Evolutionary conservation across 2,113 vertebrate species (phyloP).

Genomic region (Petrocephalus zakoni): DNA sequence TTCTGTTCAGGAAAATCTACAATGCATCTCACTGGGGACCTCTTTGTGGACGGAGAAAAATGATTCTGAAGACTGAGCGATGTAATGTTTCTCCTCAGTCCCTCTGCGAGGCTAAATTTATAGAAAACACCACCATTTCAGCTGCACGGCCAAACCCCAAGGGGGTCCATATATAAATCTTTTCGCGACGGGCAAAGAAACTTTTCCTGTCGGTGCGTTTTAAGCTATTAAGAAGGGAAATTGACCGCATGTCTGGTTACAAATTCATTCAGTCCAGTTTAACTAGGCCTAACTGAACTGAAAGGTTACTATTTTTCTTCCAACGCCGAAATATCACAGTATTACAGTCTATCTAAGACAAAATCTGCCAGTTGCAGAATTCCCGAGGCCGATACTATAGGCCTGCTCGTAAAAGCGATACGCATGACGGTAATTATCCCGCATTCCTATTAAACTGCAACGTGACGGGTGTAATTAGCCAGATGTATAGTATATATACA

Average conservation of each 20-base stretch:
- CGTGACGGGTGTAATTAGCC: background rate
- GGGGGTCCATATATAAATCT: conserved; percentile 65
- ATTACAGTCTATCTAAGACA: background rate
- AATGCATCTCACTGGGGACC: background rate
- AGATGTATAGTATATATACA: background rate
- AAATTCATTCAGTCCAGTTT: background rate
- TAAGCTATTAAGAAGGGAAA: conserved; percentile 48
- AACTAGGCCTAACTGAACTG: background rate
- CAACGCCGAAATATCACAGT: background rate
- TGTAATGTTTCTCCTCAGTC: conserved; percentile 51
- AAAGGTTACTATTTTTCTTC: background rate
- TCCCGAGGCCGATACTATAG: background rate
- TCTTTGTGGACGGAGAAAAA: conserved; percentile 1
- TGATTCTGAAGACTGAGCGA: conserved; percentile 56
- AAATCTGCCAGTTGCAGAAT: background rate
- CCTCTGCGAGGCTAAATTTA: conserved; percentile 38
- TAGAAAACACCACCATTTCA: conserved; percentile 9
- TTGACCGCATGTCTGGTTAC: conserved; percentile 10
- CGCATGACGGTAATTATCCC: background rate
- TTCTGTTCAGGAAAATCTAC: background rate
- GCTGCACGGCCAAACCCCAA: conserved; percentile 32
- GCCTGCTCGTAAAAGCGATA: background rate
- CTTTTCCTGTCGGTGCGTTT: conserved; percentile 42
- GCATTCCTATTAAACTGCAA: background rate
- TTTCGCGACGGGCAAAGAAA: conserved; percentile 59